Base-by-base conservation (phyloP, 1,140 invertebrate genomes). In the Sitodiplosis mosellana region DNA sequence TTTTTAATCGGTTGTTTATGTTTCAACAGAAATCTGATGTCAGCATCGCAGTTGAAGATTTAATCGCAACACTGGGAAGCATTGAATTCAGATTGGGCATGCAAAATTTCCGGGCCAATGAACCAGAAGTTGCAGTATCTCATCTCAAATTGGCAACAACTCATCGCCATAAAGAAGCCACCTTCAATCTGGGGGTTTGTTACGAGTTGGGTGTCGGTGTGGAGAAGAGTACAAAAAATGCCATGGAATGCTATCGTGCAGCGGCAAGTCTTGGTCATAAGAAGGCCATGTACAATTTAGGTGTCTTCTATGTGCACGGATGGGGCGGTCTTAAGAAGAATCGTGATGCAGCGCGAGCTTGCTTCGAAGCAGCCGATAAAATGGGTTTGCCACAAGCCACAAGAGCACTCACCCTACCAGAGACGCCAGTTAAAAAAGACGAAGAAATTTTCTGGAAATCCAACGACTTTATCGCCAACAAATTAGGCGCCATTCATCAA, bases 221-320 rank as follows among this genome's bases (percentile, higher is more conserved):
- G n/a, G 55, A 62, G 17, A 58, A 64, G 34, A 66, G 77, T 65
- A 66, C 70, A 43, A 64, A 61, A 57, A 67, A 69, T 63, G 77
- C 77, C 45, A 72, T 70, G 56, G 67, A 75, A 49, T 63, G 71
- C 51, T 79, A 78, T 54, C 59, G 64, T 47, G 61, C 64, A 47
- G 76, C 75, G 21, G 71, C 74, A n/a, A 57, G 69, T 15, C 54
- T 62, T 43, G 70, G 73, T 21, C 75, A 79, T 56, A 63, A 73
- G 2, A 69, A 68, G 51, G 76, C 76, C 1, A 66, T 73, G 48
- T 79, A 77, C 57, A 79, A 79, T 53, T 61, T 78, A 33, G 75
- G 72, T 10, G 68, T 79, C 38, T 79, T 72, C 53, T 66, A 77
- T 59, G 75, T 71, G 8, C 74, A 77, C 58, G 76, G 76, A 2